Conservation (phyloP, 2,797 vertebrate genomes). For the Valencia hispanica region DNA sequence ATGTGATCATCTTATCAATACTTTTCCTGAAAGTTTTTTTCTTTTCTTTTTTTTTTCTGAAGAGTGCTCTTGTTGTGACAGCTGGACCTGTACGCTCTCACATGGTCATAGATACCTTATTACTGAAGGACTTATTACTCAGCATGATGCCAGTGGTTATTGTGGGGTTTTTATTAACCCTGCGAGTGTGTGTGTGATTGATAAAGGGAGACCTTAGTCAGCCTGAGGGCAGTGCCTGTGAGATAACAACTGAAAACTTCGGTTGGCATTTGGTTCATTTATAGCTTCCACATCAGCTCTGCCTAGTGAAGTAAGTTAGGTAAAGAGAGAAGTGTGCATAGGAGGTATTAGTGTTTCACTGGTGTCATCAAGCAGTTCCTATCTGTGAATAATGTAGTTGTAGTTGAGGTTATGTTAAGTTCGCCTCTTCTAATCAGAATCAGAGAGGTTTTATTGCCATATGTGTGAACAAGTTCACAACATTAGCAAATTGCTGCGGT, state of each 20-base stretch:
- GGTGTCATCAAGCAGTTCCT: constrained; percentile 16
- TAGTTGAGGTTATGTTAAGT: constrained; percentile 2
- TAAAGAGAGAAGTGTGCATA: constrained; percentile 2
- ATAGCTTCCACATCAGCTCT: background rate
- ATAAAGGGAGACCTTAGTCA: constrained; percentile 28
- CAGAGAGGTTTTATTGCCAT: too few species aligned
- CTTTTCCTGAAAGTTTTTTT: constrained; percentile 31
- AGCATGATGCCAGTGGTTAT: constrained; percentile 13
- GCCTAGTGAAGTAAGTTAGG: background rate
- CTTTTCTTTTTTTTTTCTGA: constrained; percentile 15
- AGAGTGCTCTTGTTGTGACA: constrained; percentile 57
- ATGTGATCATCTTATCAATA: constrained; percentile 46
- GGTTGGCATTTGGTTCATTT: constrained; percentile 6
- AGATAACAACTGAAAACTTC: constrained; percentile 41
- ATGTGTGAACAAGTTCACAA: too few species aligned
- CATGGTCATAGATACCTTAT: constrained; percentile 8
- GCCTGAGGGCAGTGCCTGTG: background rate
- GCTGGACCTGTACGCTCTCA: constrained; percentile 19
- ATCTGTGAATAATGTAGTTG: background rate
- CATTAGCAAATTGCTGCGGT: too few species aligned
- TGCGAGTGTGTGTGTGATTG: constrained; percentile 27
- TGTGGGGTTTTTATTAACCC: constrained; percentile 15
- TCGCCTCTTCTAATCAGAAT: constrained; percentile 6
- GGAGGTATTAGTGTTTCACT: constrained; percentile 7
- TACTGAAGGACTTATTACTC: constrained; percentile 22